Evolutionary conservation across 2,888 invertebrate species (phyloP).

Genomic region (Vesta saturnalis): DNA sequence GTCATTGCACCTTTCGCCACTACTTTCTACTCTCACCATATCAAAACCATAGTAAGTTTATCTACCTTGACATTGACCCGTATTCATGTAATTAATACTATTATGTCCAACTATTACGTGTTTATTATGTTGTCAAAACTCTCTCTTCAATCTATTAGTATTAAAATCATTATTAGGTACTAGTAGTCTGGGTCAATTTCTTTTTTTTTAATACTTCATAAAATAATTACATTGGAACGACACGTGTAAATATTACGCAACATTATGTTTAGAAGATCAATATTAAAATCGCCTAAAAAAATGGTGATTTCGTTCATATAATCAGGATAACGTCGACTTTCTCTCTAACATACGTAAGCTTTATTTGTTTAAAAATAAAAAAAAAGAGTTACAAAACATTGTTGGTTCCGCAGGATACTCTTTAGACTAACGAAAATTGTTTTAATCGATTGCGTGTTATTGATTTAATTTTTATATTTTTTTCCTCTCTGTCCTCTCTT

Average conservation of each 20-base stretch:
- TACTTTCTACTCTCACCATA: conserved; percentile 16
- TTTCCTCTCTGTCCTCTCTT: not conserved
- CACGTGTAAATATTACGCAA: not conserved
- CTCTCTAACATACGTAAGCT: conserved; percentile 22
- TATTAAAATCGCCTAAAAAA: not conserved
- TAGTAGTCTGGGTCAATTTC: conserved; percentile 15
- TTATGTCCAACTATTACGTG: conserved; percentile 36
- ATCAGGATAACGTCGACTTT: conserved; percentile 17
- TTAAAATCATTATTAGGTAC: not conserved
- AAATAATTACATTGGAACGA: not conserved
- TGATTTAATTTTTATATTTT: not conserved
- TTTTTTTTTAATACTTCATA: not conserved
- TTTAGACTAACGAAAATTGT: conserved; percentile 27
- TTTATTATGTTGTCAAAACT: conserved; percentile 34
- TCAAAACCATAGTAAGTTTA: conserved; percentile 4
- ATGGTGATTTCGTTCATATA: not conserved
- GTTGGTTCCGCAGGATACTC: conserved; percentile 35
- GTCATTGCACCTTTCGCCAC: conserved; percentile 15
- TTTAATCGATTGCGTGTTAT: conserved; percentile 7
- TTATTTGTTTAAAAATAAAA: conserved; percentile 26
- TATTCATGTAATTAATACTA: conserved; percentile 46
- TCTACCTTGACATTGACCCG: conserved; percentile 53
- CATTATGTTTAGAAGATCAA: not conserved
- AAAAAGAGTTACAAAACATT: conserved; percentile 25
- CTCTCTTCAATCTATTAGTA: not conserved